phyloP scores from a whole-genome alignment of 2,888 invertebrate genomes.

The Pachliopta kotzebuea region DNA sequence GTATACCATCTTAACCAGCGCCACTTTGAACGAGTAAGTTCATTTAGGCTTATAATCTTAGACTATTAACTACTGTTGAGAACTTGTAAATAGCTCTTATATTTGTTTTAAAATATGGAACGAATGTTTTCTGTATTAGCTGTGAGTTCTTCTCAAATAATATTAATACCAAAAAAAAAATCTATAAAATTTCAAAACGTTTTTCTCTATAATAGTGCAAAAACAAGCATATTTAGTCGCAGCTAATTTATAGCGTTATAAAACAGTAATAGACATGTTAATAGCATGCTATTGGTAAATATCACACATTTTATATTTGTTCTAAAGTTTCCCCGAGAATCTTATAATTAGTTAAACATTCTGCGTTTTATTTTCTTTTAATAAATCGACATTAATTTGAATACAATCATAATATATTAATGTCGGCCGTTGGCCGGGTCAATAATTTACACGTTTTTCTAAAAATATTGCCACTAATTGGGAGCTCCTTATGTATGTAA shows the following conservation, averaged over 20 bases:
- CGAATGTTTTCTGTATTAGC: too few species aligned
- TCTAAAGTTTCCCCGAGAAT: conserved; percentile 8
- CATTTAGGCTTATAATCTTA: too few species aligned
- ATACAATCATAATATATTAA: conserved; percentile 26
- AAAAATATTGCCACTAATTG: conserved; percentile 50
- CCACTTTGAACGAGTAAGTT: too few species aligned
- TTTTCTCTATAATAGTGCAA: neutral
- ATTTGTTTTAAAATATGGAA: too few species aligned
- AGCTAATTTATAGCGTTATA: conserved; percentile 8
- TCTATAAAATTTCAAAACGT: neutral
- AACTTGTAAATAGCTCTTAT: too few species aligned
- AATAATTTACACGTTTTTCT: conserved; percentile 30
- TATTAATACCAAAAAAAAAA: neutral
- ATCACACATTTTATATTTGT: conserved; percentile 21
- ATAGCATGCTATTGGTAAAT: conserved; percentile 22
- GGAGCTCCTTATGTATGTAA: conserved; percentile 49
- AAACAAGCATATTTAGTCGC: neutral
- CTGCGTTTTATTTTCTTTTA: conserved; percentile 6
- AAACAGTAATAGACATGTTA: conserved; percentile 16
- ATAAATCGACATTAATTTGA: conserved; percentile 24
- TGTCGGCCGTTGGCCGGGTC: conserved; percentile 13
- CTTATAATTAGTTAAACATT: conserved; percentile 20
- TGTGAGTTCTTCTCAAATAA: too few species aligned
- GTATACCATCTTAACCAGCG: too few species aligned
- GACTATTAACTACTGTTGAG: too few species aligned